These are phyloP conservation scores for Polypedilum vanderplanki DNA, from an alignment of 1,140 invertebrate genomes.

Conservation along the genomic window DNA sequence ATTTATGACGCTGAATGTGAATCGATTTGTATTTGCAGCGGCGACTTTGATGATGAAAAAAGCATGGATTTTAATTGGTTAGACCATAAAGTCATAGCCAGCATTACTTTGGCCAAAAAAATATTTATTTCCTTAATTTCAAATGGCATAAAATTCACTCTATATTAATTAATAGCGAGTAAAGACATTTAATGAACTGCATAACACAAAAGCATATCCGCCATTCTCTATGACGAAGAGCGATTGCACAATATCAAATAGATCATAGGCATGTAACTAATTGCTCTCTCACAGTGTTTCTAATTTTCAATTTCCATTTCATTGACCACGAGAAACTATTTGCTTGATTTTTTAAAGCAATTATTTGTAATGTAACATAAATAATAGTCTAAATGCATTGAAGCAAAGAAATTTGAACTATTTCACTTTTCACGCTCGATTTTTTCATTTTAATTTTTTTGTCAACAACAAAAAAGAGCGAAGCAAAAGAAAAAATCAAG, in stretches of 20 bases:
- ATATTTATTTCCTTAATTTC: too few relatives aligned
- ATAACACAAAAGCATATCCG: conserved; percentile 7
- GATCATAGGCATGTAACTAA: conserved; percentile 10
- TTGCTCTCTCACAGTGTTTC: not conserved
- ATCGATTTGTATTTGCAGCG: not conserved
- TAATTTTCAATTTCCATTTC: conserved; percentile 14
- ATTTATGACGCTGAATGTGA: conserved; percentile 21
- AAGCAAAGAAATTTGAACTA: not conserved
- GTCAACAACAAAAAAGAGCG: too few relatives aligned
- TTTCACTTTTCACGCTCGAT: not conserved
- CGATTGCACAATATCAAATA: not conserved
- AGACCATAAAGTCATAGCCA: not conserved
- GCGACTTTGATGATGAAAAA: not conserved
- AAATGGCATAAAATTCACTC: not conserved
- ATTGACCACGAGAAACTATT: not conserved
- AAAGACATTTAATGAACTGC: not conserved
- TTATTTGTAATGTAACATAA: not conserved
- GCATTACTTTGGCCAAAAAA: not conserved
- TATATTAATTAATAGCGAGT: conserved; percentile 9
- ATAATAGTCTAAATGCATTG: not conserved
- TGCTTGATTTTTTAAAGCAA: not conserved
- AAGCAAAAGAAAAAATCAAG: too few relatives aligned
- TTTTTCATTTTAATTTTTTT: not conserved
- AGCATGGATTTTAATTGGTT: conserved; percentile 6
- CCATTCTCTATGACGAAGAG: not conserved